phyloP scores from a whole-genome alignment of 2,113 vertebrate genomes.

The Pionites leucogaster region DNA sequence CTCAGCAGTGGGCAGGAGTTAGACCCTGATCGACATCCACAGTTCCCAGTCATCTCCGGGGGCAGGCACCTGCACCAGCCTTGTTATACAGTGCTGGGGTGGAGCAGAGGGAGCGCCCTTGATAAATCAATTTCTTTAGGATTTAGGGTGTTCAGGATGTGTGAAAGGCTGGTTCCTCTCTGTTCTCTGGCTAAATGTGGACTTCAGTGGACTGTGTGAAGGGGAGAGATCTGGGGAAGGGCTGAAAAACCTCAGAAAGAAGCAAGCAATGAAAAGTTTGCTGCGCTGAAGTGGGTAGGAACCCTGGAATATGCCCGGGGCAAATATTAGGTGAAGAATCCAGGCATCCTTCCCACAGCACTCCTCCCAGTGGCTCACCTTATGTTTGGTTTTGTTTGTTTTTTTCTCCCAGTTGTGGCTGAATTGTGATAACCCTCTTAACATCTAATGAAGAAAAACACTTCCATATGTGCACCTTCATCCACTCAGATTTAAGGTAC shows the following conservation, averaged over 20 bases:
- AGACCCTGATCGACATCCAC: background rate
- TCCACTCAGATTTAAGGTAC: background rate
- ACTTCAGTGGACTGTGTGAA: background rate
- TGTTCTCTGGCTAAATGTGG: background rate
- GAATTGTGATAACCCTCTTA: background rate
- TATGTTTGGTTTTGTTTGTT: background rate
- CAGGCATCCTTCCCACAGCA: background rate
- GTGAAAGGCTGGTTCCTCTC: rapidly evolving
- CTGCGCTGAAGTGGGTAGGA: background rate
- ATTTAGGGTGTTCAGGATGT: background rate
- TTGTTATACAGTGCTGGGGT: background rate
- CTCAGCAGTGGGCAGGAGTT: background rate
- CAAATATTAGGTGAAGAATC: background rate
- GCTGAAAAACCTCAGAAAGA: background rate
- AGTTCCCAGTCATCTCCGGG: background rate
- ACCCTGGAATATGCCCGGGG: background rate
- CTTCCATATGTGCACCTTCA: background rate
- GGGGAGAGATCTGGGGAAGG: background rate
- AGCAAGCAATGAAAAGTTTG: background rate
- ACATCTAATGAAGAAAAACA: background rate
- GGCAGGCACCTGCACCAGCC: background rate
- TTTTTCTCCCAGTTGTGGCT: background rate
- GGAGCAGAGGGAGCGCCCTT: background rate
- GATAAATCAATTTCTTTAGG: background rate
- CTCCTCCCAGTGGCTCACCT: background rate